A percentile compares a stretch with the other conserved stretches of the same genome.
Conservation (phyloP, 2,113 vertebrate genomes). For the Salvelinus fontinalis region DNA sequence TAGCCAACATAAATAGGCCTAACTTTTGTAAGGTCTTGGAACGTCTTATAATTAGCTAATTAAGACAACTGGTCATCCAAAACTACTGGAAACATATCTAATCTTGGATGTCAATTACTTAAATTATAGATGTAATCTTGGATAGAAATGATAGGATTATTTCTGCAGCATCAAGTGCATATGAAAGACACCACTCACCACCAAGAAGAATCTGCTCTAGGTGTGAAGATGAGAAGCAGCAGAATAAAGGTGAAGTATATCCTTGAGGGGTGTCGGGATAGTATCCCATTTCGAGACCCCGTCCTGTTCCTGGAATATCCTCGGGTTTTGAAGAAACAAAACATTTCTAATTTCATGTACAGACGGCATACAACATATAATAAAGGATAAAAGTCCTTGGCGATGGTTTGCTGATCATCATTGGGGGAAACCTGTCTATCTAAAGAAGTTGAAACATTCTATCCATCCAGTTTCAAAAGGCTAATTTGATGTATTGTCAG, state of each 20-base stretch:
- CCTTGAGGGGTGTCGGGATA: constrained; percentile 61
- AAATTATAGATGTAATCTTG: too few relatives aligned
- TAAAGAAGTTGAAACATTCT: constrained; percentile 26
- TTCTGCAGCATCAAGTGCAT: neutral
- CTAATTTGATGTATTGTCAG: neutral
- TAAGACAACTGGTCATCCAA: too few relatives aligned
- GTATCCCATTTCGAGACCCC: constrained; percentile 61
- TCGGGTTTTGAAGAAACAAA: constrained; percentile 60
- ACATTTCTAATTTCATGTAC: constrained; percentile 56
- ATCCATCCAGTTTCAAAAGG: constrained; percentile 10
- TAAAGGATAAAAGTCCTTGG: constrained; percentile 47
- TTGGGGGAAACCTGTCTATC: neutral
- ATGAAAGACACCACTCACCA: constrained; percentile 77
- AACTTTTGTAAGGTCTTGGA: too few relatives aligned
- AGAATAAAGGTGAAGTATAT: constrained; percentile 73
- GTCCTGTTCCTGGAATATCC: constrained; percentile 55
- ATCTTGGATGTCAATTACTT: too few relatives aligned
- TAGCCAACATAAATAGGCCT: too few relatives aligned
- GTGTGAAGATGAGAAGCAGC: constrained; percentile 86
- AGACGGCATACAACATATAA: constrained; percentile 38
- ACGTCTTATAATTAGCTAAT: too few relatives aligned
- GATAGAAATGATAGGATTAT: too few relatives aligned
- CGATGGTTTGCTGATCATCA: constrained; percentile 52
- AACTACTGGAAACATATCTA: too few relatives aligned
- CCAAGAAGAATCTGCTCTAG: constrained; percentile 90